Conservation (phyloP, 2,888 invertebrate genomes). For the Meiosimyza platycephala region DNA sequence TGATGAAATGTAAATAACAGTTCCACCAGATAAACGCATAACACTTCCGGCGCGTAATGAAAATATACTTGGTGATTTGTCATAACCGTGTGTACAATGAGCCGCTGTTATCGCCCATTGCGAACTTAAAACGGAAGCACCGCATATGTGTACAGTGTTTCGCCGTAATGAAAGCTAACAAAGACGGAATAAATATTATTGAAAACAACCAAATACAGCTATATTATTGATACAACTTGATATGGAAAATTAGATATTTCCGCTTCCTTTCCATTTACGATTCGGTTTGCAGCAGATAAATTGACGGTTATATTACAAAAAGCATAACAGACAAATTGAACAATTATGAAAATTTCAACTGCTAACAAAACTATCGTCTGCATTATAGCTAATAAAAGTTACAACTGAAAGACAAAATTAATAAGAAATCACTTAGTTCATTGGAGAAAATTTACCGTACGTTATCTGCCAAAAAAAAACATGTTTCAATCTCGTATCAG, state of each 20-base stretch:
- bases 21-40: conserved; percentile 54
- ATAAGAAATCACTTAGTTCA: background rate
- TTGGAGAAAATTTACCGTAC: background rate
- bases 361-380: conserved; percentile 10
- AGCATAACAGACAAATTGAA: background rate
- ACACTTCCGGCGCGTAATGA: conserved; percentile 57
- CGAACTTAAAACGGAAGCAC: conserved; percentile 57
- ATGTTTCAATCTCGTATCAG: conserved; percentile 12
- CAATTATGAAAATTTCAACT: conserved; percentile 4
- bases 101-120: conserved; percentile 63
- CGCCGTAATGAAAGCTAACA: conserved; percentile 59
- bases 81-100: conserved; percentile 58
- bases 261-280: conserved; percentile 61
- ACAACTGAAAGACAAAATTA: background rate
- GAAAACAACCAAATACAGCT: background rate
- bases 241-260: conserved; percentile 59
- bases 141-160: conserved; percentile 58
- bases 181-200: conserved; percentile 4
- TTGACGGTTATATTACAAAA: background rate
- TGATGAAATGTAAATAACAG: conserved; percentile 51
- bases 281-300: conserved; percentile 47
- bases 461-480: conserved; percentile 13
- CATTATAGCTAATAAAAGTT: conserved; percentile 13
- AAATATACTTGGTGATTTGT: conserved; percentile 52
- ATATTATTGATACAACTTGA: conserved; percentile 48